A percentile compares a stretch with the other conserved stretches of the same genome.
These are phyloP conservation scores for Plectrocnemia conspersa DNA, from an alignment of 1,140 invertebrate species.

Conservation along the genomic window DNA sequence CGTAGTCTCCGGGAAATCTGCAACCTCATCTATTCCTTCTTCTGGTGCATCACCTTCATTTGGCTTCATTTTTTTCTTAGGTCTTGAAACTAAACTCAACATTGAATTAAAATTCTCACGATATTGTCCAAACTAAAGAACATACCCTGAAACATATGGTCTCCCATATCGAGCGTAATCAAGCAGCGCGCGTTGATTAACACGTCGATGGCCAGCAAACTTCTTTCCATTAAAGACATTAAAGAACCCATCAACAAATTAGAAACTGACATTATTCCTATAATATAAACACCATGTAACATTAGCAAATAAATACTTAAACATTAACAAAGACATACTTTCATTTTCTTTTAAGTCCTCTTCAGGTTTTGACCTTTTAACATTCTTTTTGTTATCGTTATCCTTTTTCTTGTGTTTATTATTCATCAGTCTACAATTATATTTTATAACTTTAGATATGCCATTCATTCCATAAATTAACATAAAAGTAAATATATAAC, in stretches of 20 bases:
- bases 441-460: neutral
- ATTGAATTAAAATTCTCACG: neutral
- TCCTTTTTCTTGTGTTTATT: neutral
- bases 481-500: slow-evolving; percentile 1
- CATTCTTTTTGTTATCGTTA: neutral
- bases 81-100: slow-evolving; percentile 1
- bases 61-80: slow-evolving; percentile 1
- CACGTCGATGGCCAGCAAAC: slow-evolving; percentile 12
- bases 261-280: slow-evolving; percentile 16
- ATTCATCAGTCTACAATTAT: neutral
- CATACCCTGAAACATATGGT: slow-evolving; percentile 28
- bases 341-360: neutral
- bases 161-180: slow-evolving; percentile 23
- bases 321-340: neutral
- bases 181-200: slow-evolving; percentile 6
- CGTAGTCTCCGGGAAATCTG: neutral
- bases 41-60: neutral
- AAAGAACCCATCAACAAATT: slow-evolving; percentile 6
- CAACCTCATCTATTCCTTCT: neutral
- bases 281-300: neutral
- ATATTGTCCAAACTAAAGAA: neutral
- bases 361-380: slow-evolving; percentile 8
- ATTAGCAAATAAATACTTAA: neutral
- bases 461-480: neutral
- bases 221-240: slow-evolving; percentile 12